A percentile compares a stretch with the other conserved stretches of the same genome.
phyloP scores from a whole-genome alignment of 2,888 invertebrate species.

The Drosophila ezoana region DNA sequence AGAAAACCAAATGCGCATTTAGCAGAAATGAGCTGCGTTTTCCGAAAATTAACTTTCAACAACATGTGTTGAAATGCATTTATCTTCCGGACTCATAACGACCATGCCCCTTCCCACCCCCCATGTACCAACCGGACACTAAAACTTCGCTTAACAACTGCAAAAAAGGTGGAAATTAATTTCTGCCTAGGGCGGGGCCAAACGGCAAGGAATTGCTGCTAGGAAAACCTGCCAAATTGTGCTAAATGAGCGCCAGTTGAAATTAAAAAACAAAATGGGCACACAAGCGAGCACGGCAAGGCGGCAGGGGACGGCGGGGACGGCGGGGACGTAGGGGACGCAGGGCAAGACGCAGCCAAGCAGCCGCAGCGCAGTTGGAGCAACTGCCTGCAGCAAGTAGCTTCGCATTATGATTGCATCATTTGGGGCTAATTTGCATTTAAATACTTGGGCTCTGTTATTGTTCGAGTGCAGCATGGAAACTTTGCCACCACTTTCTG shows the following conservation, averaged over 20 bases:
- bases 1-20: conserved; percentile 68
- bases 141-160: conserved; percentile 49
- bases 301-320: not conserved
- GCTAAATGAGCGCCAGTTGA: conserved; percentile 71
- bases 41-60: conserved; percentile 81
- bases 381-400: conserved; percentile 49
- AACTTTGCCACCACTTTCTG: conserved; percentile 38
- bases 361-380: conserved; percentile 10
- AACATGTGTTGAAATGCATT: conserved; percentile 81
- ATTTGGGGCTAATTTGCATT: conserved; percentile 81
- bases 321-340: too few relatives aligned
- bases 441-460: conserved; percentile 76
- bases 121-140: conserved; percentile 25
- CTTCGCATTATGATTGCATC: conserved; percentile 79
- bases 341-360: not conserved
- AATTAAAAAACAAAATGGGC: conserved; percentile 68
- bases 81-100: conserved; percentile 72
- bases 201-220: conserved; percentile 32
- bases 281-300: conserved; percentile 7
- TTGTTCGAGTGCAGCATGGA: conserved; percentile 71
- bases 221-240: conserved; percentile 75
- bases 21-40: conserved; percentile 77
- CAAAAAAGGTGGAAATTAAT: conserved; percentile 75
- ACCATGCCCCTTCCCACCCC: conserved; percentile 7
- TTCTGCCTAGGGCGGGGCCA: conserved; percentile 28